Evolutionary conservation across 2,113 vertebrate species (phyloP).

Genomic region (Myotis brandtii): DNA sequence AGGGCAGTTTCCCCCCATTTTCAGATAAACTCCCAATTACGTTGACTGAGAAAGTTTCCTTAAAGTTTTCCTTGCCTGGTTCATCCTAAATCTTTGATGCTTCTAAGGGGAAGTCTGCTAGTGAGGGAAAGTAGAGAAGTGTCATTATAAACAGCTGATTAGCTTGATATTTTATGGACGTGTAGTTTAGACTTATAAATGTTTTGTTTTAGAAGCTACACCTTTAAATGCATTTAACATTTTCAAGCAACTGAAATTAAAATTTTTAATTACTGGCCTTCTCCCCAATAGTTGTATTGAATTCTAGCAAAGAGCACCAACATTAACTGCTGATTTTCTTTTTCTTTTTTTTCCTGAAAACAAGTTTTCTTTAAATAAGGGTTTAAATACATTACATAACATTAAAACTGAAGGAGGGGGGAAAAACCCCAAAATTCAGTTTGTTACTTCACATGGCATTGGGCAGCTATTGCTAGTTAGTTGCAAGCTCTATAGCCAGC

Average conservation of each 20-base stretch:
- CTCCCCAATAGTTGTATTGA: not conserved
- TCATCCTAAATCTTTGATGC: not conserved
- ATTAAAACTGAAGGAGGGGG: too few relatives aligned
- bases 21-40: not conserved
- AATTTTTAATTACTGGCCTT: not conserved
- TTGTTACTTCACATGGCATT: too few relatives aligned
- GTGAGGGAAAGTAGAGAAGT: not conserved
- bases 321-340: not conserved
- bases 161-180: not conserved
- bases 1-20: not conserved
- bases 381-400: too few relatives aligned
- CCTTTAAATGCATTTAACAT: not conserved
- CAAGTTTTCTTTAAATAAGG: too few relatives aligned
- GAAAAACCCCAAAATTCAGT: too few relatives aligned
- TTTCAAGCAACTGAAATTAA: constrained; percentile 20
- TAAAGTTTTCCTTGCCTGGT: not conserved
- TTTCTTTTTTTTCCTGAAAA: too few relatives aligned
- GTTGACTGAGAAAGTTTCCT: not conserved
- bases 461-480: too few relatives aligned
- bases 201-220: not conserved
- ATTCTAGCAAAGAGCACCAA: not conserved
- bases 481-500: too few relatives aligned
- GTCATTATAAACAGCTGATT: not conserved
- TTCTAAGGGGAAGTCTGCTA: not conserved
- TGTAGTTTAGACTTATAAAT: not conserved